Base-by-base conservation (phyloP, 2,113 vertebrate genomes). In the Poeciliopsis prolifica region DNA sequence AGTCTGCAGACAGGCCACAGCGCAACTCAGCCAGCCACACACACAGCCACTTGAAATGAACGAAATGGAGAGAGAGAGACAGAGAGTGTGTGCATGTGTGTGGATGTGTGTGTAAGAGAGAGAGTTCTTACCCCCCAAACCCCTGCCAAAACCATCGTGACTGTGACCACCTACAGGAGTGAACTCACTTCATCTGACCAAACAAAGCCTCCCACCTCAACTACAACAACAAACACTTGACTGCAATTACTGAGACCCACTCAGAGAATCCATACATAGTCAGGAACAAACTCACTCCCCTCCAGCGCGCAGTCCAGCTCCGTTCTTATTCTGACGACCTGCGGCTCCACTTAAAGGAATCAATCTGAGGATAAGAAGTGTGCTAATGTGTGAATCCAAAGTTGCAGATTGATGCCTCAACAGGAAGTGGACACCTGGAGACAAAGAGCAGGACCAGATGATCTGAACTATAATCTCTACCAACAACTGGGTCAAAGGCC, bases 201-300 rank as follows among this genome's bases (percentile, higher is more conserved):
- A 91, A 82, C 80, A 77, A 80, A 70, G 82, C 79, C 83, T 87
- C 88, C 86, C 81, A 84, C 82, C 87, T 86, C 77, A 60, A 74
- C 77, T 72, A 70, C 82, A 80, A 83, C 31, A 88, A 85, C 83
- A 89, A 89, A 81, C 87, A 83, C 85, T 87, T 84, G 79, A 91
- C 85, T 82, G 40, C 89, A 87, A 87, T 89, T 81, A 87, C 72
- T 61, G 70, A 67, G 74, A 75, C 72, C 29, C 74, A 74, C 77
- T 75, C 79, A 33, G 58, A 33, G 58, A 31, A 87, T 78, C 82
- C 78, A 83, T 75, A 76, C 71, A 60, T 83, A 81, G 82, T 66
- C 69, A 78, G 81, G 61, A 75, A 24, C 61, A 69, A 48, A 74
- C 61, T 54, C 15, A 42, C 70, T 64, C 73, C 26, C 3, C 35